Conservation (phyloP, 2,888 invertebrate genomes). For the Athalia rosae region DNA sequence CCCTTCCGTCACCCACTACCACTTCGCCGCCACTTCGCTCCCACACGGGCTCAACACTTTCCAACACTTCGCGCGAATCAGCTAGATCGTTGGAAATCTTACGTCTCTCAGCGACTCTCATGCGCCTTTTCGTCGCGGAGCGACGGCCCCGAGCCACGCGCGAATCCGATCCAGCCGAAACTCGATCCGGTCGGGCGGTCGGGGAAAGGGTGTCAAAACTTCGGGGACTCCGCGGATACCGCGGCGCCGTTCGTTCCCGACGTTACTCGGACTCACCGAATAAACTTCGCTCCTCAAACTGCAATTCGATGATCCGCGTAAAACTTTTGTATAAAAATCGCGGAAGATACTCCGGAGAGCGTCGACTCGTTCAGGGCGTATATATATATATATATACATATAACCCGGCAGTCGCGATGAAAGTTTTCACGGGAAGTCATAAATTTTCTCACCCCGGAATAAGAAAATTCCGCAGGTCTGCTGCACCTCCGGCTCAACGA, state of each 20-base stretch:
- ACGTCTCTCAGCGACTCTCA: constrained; percentile 52
- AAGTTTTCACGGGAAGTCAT: background rate
- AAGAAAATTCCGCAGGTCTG: background rate
- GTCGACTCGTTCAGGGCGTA: too few species aligned
- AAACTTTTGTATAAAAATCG: too few species aligned
- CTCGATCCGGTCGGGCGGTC: background rate
- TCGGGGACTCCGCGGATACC: too few species aligned
- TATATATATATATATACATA: too few species aligned
- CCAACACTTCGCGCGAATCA: constrained; percentile 47
- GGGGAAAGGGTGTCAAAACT: background rate
- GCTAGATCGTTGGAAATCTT: constrained; percentile 51
- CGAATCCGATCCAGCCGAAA: background rate
- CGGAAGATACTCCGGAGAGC: too few species aligned
- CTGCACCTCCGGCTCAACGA: background rate
- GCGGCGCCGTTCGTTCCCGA: too few species aligned
- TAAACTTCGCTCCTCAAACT: too few species aligned
- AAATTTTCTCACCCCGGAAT: background rate
- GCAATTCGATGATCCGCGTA: too few species aligned
- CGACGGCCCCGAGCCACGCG: constrained; percentile 9
- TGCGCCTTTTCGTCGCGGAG: background rate
- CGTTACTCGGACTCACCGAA: too few species aligned
- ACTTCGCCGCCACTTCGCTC: constrained; percentile 43
- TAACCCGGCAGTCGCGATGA: background rate
- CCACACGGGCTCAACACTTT: constrained; percentile 43
- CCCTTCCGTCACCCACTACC: constrained; percentile 47